phyloP scores from a whole-genome alignment of 2,113 vertebrate species.

The Perognathus longimembris region DNA sequence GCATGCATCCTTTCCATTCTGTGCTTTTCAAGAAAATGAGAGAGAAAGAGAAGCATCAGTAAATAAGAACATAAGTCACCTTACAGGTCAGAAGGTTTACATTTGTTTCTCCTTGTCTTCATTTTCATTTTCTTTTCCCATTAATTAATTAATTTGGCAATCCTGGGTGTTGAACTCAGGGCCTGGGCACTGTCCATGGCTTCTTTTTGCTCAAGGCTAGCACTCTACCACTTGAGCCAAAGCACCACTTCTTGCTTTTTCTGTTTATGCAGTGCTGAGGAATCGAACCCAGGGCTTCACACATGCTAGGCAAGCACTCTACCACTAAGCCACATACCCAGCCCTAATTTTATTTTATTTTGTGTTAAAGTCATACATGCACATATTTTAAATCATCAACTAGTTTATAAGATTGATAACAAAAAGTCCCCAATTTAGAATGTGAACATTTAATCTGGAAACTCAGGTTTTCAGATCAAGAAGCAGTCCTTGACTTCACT shows the following conservation, averaged over 20 bases:
- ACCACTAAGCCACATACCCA: too few relatives aligned
- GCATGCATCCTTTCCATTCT: neutral
- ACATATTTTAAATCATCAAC: neutral
- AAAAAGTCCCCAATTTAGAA: neutral
- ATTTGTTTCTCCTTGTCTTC: neutral
- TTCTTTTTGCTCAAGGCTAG: too few relatives aligned
- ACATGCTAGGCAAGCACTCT: too few relatives aligned
- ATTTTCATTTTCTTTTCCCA: neutral
- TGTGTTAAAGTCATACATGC: neutral
- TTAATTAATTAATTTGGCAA: too few relatives aligned
- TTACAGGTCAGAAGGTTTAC: neutral
- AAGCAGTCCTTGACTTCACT: neutral
- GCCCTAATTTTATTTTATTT: too few relatives aligned
- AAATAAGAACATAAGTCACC: neutral
- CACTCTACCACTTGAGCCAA: too few relatives aligned
- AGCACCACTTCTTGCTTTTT: too few relatives aligned
- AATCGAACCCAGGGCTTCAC: too few relatives aligned
- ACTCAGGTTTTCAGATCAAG: neutral
- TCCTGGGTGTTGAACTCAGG: too few relatives aligned
- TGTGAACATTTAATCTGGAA: neutral
- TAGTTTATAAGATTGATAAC: neutral
- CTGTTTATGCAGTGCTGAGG: too few relatives aligned
- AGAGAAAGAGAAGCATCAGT: neutral
- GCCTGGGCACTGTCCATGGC: too few relatives aligned
- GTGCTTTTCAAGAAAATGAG: neutral